A percentile compares a stretch with the other conserved stretches of the same genome.
Evolutionary conservation across 2,888 invertebrate species (phyloP).

Genomic region (Cataglyphis altisquamis): DNA sequence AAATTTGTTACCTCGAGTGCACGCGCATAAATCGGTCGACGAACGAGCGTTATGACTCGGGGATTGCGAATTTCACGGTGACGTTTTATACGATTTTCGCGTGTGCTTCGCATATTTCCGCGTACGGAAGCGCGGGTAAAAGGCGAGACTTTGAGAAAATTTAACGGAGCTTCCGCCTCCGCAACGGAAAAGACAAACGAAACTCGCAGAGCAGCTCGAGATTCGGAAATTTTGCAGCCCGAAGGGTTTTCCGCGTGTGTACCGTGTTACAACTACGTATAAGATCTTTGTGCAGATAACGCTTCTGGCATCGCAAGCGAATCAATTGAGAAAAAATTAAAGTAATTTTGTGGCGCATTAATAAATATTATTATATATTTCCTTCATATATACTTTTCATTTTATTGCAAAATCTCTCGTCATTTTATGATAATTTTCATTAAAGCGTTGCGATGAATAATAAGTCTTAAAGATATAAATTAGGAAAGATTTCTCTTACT

Average conservation of each 20-base stretch:
- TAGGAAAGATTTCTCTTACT: neutral
- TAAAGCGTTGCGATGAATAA: neutral
- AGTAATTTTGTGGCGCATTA: neutral
- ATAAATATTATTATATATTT: neutral
- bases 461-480: neutral
- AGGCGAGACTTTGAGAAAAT: constrained; percentile 14
- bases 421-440: neutral
- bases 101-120: neutral
- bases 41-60: constrained; percentile 20
- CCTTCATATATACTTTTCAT: neutral
- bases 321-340: neutral
- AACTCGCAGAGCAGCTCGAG: constrained; percentile 31
- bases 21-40: constrained; percentile 13
- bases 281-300: neutral
- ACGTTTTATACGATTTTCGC: constrained; percentile 27
- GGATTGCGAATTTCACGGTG: constrained; percentile 10
- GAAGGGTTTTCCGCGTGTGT: neutral
- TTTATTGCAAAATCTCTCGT: neutral
- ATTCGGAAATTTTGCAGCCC: constrained; percentile 23
- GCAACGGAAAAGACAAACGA: constrained; percentile 36
- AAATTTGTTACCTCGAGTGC: constrained; percentile 37
- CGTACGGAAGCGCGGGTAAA: neutral
- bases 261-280: neutral
- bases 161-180: constrained; percentile 8
- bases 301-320: neutral